Percentiles rank a stretch among this genome's conserved stretches.
Conservation (phyloP, 2,888 invertebrate genomes). For the Heteropelma amictum region DNA sequence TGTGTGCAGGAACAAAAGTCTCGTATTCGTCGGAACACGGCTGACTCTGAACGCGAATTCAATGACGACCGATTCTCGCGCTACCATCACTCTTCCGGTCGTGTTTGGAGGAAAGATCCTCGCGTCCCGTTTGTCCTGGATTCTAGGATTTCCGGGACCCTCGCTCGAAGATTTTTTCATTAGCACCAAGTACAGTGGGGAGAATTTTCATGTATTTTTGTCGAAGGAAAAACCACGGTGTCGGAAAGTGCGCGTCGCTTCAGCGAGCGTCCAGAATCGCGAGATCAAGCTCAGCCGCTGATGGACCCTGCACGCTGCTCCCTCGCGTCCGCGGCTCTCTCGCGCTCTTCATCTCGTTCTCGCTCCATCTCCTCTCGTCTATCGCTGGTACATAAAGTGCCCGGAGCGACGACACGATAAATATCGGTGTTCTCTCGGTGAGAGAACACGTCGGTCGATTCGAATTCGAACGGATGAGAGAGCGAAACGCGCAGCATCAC, state of each 20-base stretch:
- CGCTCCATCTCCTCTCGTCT: neutral
- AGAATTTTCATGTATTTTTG: neutral
- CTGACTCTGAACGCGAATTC: slow-evolving; percentile 7
- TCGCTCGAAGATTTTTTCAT: too few species aligned
- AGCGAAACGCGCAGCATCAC: slow-evolving; percentile 42
- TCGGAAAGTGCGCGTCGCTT: too few species aligned
- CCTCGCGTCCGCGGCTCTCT: slow-evolving; percentile 6
- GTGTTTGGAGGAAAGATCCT: too few species aligned
- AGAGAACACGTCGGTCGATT: slow-evolving; percentile 36
- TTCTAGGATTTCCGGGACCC: too few species aligned
- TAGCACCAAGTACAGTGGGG: too few species aligned
- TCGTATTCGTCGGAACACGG: slow-evolving; percentile 28
- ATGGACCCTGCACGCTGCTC: slow-evolving; percentile 17
- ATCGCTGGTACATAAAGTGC: slow-evolving; percentile 28
- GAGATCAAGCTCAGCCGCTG: slow-evolving; percentile 6
- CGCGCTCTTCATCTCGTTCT: neutral
- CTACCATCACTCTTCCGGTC: slow-evolving; percentile 3
- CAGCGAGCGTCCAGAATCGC: slow-evolving; percentile 37
- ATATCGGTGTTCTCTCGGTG: slow-evolving; percentile 45
- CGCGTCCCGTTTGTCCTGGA: too few species aligned
- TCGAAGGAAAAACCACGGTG: neutral
- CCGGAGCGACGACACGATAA: slow-evolving; percentile 59
- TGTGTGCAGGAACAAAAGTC: slow-evolving; percentile 1
- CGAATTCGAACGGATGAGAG: slow-evolving; percentile 34
- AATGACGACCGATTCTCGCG: slow-evolving; percentile 14